A percentile compares a stretch with the other conserved stretches of the same genome.
Evolutionary conservation across 2,888 invertebrate genomes (phyloP).

Genomic region (Oscheius sp.): DNA sequence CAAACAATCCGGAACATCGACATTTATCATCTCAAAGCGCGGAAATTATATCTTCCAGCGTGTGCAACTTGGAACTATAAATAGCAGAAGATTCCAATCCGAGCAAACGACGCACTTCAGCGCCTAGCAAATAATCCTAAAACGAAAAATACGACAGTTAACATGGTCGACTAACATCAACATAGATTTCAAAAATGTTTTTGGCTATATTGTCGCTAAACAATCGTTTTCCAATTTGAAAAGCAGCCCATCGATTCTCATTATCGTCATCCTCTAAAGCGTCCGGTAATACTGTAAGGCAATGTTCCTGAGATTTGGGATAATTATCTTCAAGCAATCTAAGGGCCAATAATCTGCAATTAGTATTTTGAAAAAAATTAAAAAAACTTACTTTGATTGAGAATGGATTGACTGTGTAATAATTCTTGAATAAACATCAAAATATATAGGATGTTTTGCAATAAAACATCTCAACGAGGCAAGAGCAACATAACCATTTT

Average conservation of each 20-base stretch:
- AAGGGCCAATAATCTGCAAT: constrained; percentile 6
- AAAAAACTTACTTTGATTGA: constrained; percentile 8
- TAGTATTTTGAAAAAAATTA: not conserved
- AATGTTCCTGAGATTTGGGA: constrained; percentile 2
- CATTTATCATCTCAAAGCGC: constrained; percentile 9
- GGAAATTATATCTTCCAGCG: constrained; percentile 6
- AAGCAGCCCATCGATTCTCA: constrained; percentile 14
- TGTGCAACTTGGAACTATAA: not conserved
- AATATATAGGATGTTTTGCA: constrained; percentile 2
- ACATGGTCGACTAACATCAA: constrained; percentile 12
- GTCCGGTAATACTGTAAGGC: not conserved
- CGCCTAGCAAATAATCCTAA: constrained; percentile 31
- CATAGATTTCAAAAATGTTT: constrained; percentile 5
- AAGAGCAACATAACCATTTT: constrained; percentile 4
- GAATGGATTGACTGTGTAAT: constrained; percentile 3
- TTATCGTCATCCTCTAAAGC: constrained; percentile 18
- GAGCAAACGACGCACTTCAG: constrained; percentile 7
- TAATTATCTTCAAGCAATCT: not conserved
- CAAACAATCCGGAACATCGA: constrained; percentile 25
- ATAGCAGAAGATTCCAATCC: not conserved
- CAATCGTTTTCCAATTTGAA: not conserved
- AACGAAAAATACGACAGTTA: not conserved
- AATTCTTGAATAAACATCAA: not conserved
- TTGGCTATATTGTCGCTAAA: not conserved
- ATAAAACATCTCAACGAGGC: constrained; percentile 5